Percentiles rank a stretch among this genome's conserved stretches.
Conservation (phyloP, 2,888 invertebrate species). For the Prosapia bicincta region DNA sequence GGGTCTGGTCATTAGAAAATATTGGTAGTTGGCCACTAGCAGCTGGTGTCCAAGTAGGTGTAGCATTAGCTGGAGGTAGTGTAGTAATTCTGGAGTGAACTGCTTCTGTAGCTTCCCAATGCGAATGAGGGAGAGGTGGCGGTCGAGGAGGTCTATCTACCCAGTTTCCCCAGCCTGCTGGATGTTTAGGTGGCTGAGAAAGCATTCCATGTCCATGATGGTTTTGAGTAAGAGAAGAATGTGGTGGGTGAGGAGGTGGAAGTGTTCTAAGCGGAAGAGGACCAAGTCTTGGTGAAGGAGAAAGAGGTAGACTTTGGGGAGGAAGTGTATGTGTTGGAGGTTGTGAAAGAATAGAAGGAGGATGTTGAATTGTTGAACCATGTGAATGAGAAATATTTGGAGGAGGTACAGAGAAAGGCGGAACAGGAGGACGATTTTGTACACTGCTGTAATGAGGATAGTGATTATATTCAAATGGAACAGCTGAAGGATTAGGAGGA, state of each 20-base stretch:
- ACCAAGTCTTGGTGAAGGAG: neutral
- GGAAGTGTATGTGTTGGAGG: conserved; percentile 12
- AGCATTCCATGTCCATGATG: conserved; percentile 6
- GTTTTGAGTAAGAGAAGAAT: conserved; percentile 22
- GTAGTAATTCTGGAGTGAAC: neutral
- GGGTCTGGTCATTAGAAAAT: conserved; percentile 3
- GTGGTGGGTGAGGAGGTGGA: conserved; percentile 19
- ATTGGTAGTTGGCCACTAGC: neutral
- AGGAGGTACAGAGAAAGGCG: conserved; percentile 25
- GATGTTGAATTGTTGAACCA: conserved; percentile 29
- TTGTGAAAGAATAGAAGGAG: conserved; percentile 11
- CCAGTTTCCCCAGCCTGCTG: conserved; percentile 8
- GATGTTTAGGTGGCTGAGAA: neutral
- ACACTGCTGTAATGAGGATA: neutral
- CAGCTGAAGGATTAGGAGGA: conserved; percentile 15
- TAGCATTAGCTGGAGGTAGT: conserved; percentile 11
- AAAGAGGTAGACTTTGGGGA: neutral
- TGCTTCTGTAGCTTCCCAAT: neutral
- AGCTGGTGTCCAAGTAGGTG: conserved; percentile 15
- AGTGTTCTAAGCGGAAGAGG: too few relatives aligned
- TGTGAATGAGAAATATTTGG: conserved; percentile 20
- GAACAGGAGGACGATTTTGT: conserved; percentile 27
- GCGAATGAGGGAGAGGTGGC: conserved; percentile 3
- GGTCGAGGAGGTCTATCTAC: conserved; percentile 1
- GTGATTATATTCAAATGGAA: neutral